Conservation (phyloP, 1,140 invertebrate genomes). For the Drosophila melanica region DNA sequence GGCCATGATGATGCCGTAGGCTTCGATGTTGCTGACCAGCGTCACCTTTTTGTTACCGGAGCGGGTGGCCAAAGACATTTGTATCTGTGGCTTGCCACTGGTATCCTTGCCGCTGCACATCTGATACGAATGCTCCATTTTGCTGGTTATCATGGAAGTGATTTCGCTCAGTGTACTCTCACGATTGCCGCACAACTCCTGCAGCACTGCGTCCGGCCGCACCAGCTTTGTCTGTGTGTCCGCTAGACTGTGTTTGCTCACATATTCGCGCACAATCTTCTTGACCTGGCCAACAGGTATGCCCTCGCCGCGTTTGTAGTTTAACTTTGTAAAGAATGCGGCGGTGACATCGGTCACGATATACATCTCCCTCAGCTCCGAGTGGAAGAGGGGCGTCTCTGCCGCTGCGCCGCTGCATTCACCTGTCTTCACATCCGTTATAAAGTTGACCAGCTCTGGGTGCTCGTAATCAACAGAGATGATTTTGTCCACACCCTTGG, state of each 20-base stretch:
- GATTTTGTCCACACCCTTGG: conserved; percentile 90
- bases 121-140: conserved; percentile 91
- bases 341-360: conserved; percentile 85
- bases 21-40: conserved; percentile 93
- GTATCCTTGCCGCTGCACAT: conserved; percentile 86
- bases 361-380: conserved; percentile 88
- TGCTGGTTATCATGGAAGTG: conserved; percentile 87
- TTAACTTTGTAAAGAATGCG: conserved; percentile 80
- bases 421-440: conserved; percentile 66
- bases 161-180: conserved; percentile 89
- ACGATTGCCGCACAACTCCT: conserved; percentile 73
- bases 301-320: conserved; percentile 90
- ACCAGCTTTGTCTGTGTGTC: conserved; percentile 84
- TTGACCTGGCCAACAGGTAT: conserved; percentile 88
- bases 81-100: conserved; percentile 91
- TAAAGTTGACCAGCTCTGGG: conserved; percentile 84
- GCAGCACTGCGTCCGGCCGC: conserved; percentile 80
- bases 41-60: conserved; percentile 96
- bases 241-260: conserved; percentile 89
- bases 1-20: conserved; percentile 91
- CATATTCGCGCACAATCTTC: conserved; percentile 90
- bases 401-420: conserved; percentile 44
- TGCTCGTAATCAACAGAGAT: conserved; percentile 86
- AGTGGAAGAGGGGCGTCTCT: conserved; percentile 73
- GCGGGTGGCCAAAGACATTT: conserved; percentile 90